Percentiles rank a stretch among this genome's conserved stretches.
Evolutionary conservation across 2,113 vertebrate genomes (phyloP).

Genomic region (Hyperopisus bebe): DNA sequence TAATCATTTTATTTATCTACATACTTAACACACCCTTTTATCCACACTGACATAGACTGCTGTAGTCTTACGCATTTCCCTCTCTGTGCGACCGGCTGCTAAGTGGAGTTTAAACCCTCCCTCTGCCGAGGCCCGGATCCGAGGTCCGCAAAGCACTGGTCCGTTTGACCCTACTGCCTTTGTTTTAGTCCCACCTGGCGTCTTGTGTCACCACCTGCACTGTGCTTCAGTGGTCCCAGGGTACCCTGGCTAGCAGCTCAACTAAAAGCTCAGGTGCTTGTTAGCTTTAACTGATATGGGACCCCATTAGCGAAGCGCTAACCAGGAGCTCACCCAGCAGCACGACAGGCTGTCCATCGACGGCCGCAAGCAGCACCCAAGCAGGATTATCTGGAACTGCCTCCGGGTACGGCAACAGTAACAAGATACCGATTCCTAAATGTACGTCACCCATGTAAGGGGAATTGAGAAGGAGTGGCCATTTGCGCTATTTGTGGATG

Average conservation of each 20-base stretch:
- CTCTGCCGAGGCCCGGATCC: neutral
- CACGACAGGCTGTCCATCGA: neutral
- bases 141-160: neutral
- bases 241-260: neutral
- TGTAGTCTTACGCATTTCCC: conserved; percentile 36
- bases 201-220: neutral
- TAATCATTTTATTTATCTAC: neutral
- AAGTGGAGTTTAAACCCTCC: neutral
- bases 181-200: neutral
- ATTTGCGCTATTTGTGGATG: conserved; percentile 16
- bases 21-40: neutral
- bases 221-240: neutral
- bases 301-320: neutral
- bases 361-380: neutral
- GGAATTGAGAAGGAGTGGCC: neutral
- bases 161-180: neutral
- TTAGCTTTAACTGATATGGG: conserved; percentile 22
- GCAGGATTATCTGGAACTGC: neutral
- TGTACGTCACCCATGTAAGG: neutral
- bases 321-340: neutral
- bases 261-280: neutral
- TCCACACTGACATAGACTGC: neutral
- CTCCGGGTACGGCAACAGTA: neutral
- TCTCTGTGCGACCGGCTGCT: neutral
- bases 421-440: neutral